phyloP scores from a whole-genome alignment of 2,888 invertebrate species.

The Melinaea marsaeus region DNA sequence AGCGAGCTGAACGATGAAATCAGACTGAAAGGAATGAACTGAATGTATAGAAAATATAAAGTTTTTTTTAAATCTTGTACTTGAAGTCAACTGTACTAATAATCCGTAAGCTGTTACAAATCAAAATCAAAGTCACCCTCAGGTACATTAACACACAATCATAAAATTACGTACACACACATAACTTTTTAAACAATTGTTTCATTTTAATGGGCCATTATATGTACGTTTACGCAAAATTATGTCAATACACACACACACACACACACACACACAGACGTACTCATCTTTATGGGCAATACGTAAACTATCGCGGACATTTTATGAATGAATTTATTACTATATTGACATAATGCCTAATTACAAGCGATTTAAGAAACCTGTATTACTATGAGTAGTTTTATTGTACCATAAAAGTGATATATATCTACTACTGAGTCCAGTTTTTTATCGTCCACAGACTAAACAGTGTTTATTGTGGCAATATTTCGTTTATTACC shows the following conservation, averaged over 20 bases:
- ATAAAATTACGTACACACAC: slow-evolving; percentile 76
- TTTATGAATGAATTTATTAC: slow-evolving; percentile 76
- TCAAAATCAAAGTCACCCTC: slow-evolving; percentile 77
- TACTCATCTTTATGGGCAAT: slow-evolving; percentile 75
- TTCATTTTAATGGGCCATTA: slow-evolving; percentile 77
- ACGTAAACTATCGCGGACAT: slow-evolving; percentile 62
- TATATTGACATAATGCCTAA: slow-evolving; percentile 69
- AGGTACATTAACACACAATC: slow-evolving; percentile 75
- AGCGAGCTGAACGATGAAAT: no score
- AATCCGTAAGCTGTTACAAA: slow-evolving; percentile 63
- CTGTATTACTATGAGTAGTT: slow-evolving; percentile 65
- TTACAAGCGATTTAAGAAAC: slow-evolving; percentile 72
- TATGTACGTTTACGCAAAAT: slow-evolving; percentile 76
- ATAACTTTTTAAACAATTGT: slow-evolving; percentile 78
- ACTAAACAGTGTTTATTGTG: slow-evolving; percentile 75
- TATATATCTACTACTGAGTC: slow-evolving; percentile 56
- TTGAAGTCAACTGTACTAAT: slow-evolving; percentile 20
- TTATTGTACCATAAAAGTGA: slow-evolving; percentile 74
- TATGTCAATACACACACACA: slow-evolving; percentile 76
- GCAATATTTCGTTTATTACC: slow-evolving; percentile 77
- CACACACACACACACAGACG: slow-evolving; percentile 69
- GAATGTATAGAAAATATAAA: no score
- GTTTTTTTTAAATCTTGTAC: slow-evolving; percentile 1
- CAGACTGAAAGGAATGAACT: no score
- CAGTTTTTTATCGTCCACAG: slow-evolving; percentile 61